Conservation (phyloP, 2,888 invertebrate species). For the Uloborus plumipes region DNA sequence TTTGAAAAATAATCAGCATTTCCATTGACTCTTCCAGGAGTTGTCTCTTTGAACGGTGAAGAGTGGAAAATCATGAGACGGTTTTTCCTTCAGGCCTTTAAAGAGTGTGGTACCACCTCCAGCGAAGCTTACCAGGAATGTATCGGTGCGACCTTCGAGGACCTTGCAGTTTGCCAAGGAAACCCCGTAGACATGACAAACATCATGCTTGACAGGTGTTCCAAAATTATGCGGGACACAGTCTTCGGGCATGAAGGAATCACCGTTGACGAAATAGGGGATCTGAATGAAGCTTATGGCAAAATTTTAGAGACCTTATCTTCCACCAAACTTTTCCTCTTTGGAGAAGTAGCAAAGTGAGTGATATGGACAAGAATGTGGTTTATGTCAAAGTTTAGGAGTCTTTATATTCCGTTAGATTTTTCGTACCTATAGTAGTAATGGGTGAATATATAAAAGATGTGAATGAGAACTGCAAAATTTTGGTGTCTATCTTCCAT, state of each 20-base stretch:
- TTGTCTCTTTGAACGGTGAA: conserved; percentile 19
- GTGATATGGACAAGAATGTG: no score
- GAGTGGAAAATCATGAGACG: conserved; percentile 30
- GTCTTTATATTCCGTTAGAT: no score
- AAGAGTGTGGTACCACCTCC: conserved; percentile 12
- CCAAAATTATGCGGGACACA: conserved; percentile 1
- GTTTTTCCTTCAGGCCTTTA: conserved; percentile 30
- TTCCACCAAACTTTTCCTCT: no score
- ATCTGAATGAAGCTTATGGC: conserved; percentile 1
- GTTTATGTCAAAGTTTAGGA: no score
- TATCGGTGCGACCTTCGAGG: conserved; percentile 8
- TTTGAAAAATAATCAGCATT: no score
- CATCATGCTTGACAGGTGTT: conserved; percentile 11
- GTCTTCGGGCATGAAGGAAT: conserved; percentile 23
- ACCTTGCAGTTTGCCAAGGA: conserved; percentile 2
- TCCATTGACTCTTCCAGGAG: conserved; percentile 1
- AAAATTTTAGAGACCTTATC: background rate
- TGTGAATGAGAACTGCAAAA: no score
- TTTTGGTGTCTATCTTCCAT: no score
- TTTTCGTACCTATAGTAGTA: no score
- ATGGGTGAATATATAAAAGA: no score
- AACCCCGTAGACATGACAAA: conserved; percentile 13
- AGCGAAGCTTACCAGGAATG: conserved; percentile 25
- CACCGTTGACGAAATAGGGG: conserved; percentile 16
- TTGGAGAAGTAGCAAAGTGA: no score